A percentile compares a stretch with the other conserved stretches of the same genome.
Evolutionary conservation across 2,113 vertebrate species (phyloP).

Genomic region (Neomonachus schauinslandi): DNA sequence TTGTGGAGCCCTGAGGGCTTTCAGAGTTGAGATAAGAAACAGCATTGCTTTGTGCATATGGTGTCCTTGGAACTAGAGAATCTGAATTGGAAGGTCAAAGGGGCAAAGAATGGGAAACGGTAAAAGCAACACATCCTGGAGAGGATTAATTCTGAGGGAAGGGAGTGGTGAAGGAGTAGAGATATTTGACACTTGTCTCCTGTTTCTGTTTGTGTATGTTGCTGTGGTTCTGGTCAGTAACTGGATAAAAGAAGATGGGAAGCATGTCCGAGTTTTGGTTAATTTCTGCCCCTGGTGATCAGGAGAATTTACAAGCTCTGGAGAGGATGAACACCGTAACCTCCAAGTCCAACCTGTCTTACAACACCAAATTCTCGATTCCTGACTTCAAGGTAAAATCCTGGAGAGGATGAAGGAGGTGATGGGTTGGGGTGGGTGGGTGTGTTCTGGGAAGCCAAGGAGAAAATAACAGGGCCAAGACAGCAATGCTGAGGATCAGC

Average conservation of each 20-base stretch:
- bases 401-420: neutral
- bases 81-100: neutral
- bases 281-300: slow-evolving; percentile 95
- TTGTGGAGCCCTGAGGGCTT: slow-evolving; percentile 8
- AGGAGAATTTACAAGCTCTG: slow-evolving; percentile 91
- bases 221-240: slow-evolving; percentile 51
- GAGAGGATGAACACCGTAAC: slow-evolving; percentile 93
- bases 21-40: neutral
- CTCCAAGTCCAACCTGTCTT: slow-evolving; percentile 91
- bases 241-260: slow-evolving; percentile 51
- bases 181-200: neutral
- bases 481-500: neutral
- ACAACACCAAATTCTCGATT: slow-evolving; percentile 93
- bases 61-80: neutral
- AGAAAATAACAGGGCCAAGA: neutral
- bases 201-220: slow-evolving; percentile 61
- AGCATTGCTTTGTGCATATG: neutral
- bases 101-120: neutral
- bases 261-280: slow-evolving; percentile 95
- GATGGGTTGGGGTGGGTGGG: neutral
- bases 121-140: neutral
- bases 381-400: slow-evolving; percentile 95
- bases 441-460: neutral
- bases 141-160: slow-evolving; percentile 42
- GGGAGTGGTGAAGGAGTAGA: neutral